Base-by-base conservation (phyloP, 2,888 invertebrate species). In the Platycheirus rosarum region DNA sequence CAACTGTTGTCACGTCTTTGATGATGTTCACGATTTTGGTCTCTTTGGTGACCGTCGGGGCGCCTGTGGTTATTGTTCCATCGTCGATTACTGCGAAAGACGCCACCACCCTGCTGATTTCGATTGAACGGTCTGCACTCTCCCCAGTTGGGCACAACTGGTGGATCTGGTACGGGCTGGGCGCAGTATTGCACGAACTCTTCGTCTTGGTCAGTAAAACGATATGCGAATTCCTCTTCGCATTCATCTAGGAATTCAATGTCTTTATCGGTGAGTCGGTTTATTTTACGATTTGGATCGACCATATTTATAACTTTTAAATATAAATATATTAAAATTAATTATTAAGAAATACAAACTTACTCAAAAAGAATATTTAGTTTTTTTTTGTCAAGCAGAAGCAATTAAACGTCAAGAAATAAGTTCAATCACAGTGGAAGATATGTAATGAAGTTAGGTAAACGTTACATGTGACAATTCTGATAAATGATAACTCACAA, bases 161-260 rank as follows among this genome's bases (percentile, higher is more conserved):
- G 94, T 3, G 94, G 94, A 8, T 91, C 91, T 1, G 88, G 86
- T 14, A 91, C 89, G 11, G 90, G 88, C 78, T 91, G 91, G 2
- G 89, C 86, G 55, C 88, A 89, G 18, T 91, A 87, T 23, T 88
- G 89, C 91, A 93, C 92, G 86, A 93, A 95, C 62, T 93, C 93
- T 49, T 90, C 90, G 89, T 95, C 94, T 6, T 92, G 91, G 32
- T 93, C 92, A 37, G 94, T 93, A 85, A 91, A 94, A 82, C 94
- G 92, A 75, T 92, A 89, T 85, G 92, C 91, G 55, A 94, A 92
- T 87, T 93, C 93, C 75, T 92, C 92, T 86, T 94, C 94, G 87
- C 93, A 94, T 87, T 92, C 91, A 4, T 91, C 91, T 62, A 94
- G 86, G 85, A 94, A 94, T 49, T 92, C 92, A 62, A 91, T 88